Evolutionary conservation across 2,888 invertebrate species (phyloP).

Genomic region (Himalopsyche anomala): DNA sequence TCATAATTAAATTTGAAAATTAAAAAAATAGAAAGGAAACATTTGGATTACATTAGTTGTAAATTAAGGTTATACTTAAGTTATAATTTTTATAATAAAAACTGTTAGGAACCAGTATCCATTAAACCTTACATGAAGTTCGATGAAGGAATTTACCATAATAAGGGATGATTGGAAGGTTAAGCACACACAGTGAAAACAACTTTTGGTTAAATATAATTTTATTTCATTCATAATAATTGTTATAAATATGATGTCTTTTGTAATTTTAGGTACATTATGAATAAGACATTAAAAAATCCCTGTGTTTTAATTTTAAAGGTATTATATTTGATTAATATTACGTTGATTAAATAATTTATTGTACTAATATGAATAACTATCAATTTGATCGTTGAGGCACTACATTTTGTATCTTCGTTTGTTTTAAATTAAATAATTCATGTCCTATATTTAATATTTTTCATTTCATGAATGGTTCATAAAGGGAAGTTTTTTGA

Average conservation of each 20-base stretch:
- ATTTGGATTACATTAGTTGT: too few relatives aligned
- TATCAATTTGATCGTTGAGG: conserved; percentile 5
- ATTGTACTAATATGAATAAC: background rate
- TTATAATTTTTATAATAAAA: too few relatives aligned
- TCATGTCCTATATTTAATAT: background rate
- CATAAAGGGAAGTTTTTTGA: background rate
- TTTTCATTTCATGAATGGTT: background rate
- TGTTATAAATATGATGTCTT: conserved; percentile 12
- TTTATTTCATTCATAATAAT: conserved; percentile 9
- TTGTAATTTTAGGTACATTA: conserved; percentile 15
- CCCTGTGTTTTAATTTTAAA: background rate
- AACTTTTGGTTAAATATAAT: background rate
- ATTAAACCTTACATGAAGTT: too few relatives aligned
- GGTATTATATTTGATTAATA: background rate
- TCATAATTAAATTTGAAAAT: too few relatives aligned
- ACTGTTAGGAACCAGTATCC: too few relatives aligned
- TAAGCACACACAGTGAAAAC: background rate
- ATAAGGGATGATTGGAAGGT: too few relatives aligned
- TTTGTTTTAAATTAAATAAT: background rate
- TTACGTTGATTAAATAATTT: conserved; percentile 12
- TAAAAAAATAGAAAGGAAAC: too few relatives aligned
- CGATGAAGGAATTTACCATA: too few relatives aligned
- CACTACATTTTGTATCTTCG: conserved; percentile 17
- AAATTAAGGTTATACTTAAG: too few relatives aligned
- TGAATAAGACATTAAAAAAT: background rate